Evolutionary conservation across 2,113 vertebrate genomes (phyloP).

Genomic region (Synodontis membranacea): DNA sequence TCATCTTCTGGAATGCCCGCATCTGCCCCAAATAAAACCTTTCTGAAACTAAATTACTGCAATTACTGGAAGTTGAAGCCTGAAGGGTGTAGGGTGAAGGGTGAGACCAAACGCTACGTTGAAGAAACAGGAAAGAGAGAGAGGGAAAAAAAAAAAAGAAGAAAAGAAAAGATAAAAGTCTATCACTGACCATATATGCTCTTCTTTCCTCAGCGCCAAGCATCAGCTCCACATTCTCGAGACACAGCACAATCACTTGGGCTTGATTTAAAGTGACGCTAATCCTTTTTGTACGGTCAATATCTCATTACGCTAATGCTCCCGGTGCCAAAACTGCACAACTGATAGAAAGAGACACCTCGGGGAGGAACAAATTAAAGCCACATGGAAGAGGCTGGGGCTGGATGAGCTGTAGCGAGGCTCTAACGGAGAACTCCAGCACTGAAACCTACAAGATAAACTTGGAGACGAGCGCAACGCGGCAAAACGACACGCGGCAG

Average conservation of each 20-base stretch:
- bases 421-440: slow-evolving; percentile 12
- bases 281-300: slow-evolving; percentile 59
- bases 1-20: slow-evolving; percentile 43
- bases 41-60: slow-evolving; percentile 54
- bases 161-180: background rate
- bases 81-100: slow-evolving; percentile 21
- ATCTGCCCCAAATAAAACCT: slow-evolving; percentile 54
- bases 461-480: slow-evolving; percentile 40
- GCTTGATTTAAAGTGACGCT: slow-evolving; percentile 60
- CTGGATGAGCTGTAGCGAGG: background rate
- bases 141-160: background rate
- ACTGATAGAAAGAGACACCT: slow-evolving; percentile 51
- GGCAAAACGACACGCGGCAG: background rate
- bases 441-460: background rate
- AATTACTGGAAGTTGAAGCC: slow-evolving; percentile 53
- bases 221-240: slow-evolving; percentile 25
- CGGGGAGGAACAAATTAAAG: slow-evolving; percentile 55
- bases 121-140: background rate
- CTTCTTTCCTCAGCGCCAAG: slow-evolving; percentile 8
- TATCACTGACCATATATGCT: slow-evolving; percentile 29
- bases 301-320: slow-evolving; percentile 58
- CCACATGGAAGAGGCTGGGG: slow-evolving; percentile 51
- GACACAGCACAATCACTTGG: slow-evolving; percentile 52
- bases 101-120: background rate
- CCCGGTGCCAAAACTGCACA: slow-evolving; percentile 51